These are phyloP conservation scores for Coecobrya sp. DNA, from an alignment of 2,888 invertebrate genomes.

Conservation along the genomic window DNA sequence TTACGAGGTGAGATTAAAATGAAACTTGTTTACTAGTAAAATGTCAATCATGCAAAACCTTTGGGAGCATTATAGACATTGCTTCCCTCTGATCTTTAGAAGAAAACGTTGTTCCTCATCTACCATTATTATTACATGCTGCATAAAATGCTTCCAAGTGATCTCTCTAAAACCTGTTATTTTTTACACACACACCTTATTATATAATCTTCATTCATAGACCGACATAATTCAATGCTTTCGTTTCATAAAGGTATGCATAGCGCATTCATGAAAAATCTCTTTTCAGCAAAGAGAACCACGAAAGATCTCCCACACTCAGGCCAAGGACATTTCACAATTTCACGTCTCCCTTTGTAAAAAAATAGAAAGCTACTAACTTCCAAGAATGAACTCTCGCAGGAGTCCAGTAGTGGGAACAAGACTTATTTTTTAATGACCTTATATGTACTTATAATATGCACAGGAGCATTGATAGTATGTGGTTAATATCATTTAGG, in stretches of 20 bases:
- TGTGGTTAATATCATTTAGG: too few relatives aligned
- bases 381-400: conserved; percentile 23
- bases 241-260: background rate
- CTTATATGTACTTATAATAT: too few relatives aligned
- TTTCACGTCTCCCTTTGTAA: background rate
- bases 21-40: conserved; percentile 41
- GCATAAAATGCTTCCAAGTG: background rate
- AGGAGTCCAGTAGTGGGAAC: background rate
- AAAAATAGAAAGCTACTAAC: background rate
- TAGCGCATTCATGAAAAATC: background rate
- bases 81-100: background rate
- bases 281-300: background rate
- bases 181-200: background rate
- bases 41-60: conserved; percentile 40
- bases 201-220: background rate
- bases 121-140: background rate
- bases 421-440: too few relatives aligned
- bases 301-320: background rate
- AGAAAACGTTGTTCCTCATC: background rate
- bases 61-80: background rate
- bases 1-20: conserved; percentile 6
- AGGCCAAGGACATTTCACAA: background rate
- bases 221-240: background rate
- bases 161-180: background rate
- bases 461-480: too few relatives aligned